Evolutionary conservation across 2,888 invertebrate species (phyloP), one percentile per base, ranked within the genome.

Genomic region (Caenorhabditis wallacei): DNA sequence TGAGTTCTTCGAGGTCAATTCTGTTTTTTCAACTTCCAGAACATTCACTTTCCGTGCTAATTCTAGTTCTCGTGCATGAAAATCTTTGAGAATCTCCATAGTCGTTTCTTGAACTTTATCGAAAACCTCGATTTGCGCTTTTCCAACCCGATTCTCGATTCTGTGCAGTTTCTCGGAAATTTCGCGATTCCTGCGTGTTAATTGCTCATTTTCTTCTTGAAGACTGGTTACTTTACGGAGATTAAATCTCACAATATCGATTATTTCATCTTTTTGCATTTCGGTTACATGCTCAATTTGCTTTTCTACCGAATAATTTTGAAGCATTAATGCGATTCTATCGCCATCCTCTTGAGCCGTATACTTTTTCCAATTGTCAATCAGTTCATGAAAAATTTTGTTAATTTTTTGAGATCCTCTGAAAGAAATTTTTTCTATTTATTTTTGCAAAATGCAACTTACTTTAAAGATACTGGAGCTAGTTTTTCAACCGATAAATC

Each of bases 61-160:
- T 0, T 75, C 71, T 2, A 64, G 24, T 54, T 82, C 82, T 5
- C 75, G 57, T 16, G 26, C 54, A 30, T 76, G 76, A 48, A 82
- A 82, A 16, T 82, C 66, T 24, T 71, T 66, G 5, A 82, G n/a
- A 71, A 82, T 46, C 7, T 76, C 35, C 18, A 48, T 59, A 5
- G 70, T 51, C 5, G 59, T 22, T 1, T 30, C 26, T 35, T 78
- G 43, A 57, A 82, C 63, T 51, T 61, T 57, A n/a, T 72, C 72
- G 68, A 82, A 78, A 8, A 82, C 78, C 4, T 72, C 26, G 8
- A 18, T 40, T 51, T 82, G 82, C 1, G 72, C 66, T 26, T 72
- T 76, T 20, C 68, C 70, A 13, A 82, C 70, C 1, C 66, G 57
- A 24, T 72, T 53, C 40, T 82, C 82, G 11, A 71, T 56, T 22